Evolutionary conservation across 1,140 invertebrate genomes (phyloP).

Genomic region (Lasioglossum baleicum): DNA sequence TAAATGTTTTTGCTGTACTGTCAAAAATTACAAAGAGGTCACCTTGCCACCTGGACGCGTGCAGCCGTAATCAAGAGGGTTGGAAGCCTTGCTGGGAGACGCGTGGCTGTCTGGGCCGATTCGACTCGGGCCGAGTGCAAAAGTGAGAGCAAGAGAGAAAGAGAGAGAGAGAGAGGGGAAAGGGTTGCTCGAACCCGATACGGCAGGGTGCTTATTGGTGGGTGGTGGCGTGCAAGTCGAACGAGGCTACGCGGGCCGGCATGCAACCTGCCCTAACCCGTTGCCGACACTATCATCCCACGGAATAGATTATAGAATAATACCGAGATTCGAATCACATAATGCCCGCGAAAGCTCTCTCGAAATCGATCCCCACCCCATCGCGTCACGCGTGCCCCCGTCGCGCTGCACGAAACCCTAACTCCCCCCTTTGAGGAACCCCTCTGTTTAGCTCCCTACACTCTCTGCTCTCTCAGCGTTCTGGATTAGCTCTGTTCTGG

Average conservation of each 20-base stretch:
- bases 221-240: constrained; percentile 64
- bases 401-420: background rate
- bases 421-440: background rate
- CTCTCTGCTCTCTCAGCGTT: too few relatives aligned
- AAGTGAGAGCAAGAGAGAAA: too few relatives aligned
- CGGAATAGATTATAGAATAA: constrained; percentile 70
- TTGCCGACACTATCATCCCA: constrained; percentile 65
- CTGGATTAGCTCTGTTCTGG: too few relatives aligned
- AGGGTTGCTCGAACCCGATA: constrained; percentile 29
- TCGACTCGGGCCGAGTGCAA: background rate
- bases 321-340: constrained; percentile 63
- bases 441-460: too few relatives aligned
- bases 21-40: too few relatives aligned
- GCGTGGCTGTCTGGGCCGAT: constrained; percentile 5
- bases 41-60: background rate
- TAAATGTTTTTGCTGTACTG: too few relatives aligned
- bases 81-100: constrained; percentile 3
- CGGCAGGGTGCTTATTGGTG: constrained; percentile 47
- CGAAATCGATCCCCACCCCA: constrained; percentile 39
- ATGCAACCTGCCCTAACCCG: constrained; percentile 67
- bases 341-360: constrained; percentile 55
- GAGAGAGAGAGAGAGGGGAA: background rate
- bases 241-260: constrained; percentile 53
- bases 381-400: background rate
- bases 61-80: constrained; percentile 45